Evolutionary conservation across 1,140 invertebrate genomes (phyloP), one percentile per base, ranked within the genome.

Genomic region (Microplitis demolitor): DNA sequence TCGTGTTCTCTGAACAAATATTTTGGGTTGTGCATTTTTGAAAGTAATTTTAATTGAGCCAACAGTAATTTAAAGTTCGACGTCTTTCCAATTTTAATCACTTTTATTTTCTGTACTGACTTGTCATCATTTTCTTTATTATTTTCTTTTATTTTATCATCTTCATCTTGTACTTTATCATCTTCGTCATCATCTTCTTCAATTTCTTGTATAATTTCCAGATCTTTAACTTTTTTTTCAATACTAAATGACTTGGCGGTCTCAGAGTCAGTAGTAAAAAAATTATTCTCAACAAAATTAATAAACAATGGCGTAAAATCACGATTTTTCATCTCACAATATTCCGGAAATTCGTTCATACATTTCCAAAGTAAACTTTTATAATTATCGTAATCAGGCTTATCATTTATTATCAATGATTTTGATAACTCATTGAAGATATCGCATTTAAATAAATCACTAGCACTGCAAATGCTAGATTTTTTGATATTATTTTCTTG

Each of bases 1-100:
- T 95, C 90, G 4, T 90, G 83, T 84, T 96, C 93, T 73, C 91
- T 90, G 78, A 92, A 91, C 58, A 97, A 84, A 6, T 92, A 92
- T 83, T 90, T 92, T 0, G 96, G 96, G 84, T 96, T 96, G 64
- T 90, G 91, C 71, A 97, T 91, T 76, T 93, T 92, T 3, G 92
- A 87, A 82, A 98, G 93, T 24, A 98, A 88, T 75, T 91, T 87
- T 77, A 97, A 87, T 77, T 94, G 90, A 11, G 91, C 90, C 56
- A 95, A 85, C 2, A 97, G 85, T 16, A 92, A 89, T 80, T 91
- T 92, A 70, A 89, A 89, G 72, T 88, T 84, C 77, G 83, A 83
- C 84, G 88, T 85, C 66, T 82, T 85, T 67, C 84, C 16, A 85
- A 78, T 1, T 75, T 82, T 31, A 56, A 78, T 66, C 81, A 80